phyloP scores from a whole-genome alignment of 2,888 invertebrate genomes.

The Eristalis pertinax region DNA sequence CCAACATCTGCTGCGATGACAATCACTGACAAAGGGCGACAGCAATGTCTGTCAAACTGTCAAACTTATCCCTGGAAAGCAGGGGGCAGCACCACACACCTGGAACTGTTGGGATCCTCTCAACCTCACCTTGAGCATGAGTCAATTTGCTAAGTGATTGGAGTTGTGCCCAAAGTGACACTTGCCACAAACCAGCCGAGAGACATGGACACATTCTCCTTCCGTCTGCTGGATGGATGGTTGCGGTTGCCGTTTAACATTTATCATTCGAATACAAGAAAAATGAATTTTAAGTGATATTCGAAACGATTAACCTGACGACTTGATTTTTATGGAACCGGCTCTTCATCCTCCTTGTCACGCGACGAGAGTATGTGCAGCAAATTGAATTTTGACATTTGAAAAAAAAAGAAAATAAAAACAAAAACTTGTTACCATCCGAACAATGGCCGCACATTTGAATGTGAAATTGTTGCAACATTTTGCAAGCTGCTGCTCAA shows the following conservation, averaged over 20 bases:
- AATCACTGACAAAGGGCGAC: background rate
- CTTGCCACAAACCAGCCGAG: too few relatives aligned
- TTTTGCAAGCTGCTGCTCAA: background rate
- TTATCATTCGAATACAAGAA: background rate
- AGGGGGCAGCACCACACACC: background rate
- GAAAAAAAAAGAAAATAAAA: too few relatives aligned
- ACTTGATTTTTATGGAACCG: background rate
- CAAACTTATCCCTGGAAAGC: background rate
- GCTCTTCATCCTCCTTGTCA: background rate
- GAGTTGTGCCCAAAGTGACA: background rate
- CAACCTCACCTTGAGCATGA: background rate
- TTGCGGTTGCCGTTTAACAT: background rate
- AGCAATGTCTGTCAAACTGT: background rate
- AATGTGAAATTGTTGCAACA: background rate
- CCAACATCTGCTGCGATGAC: background rate
- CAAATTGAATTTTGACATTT: slow-evolving; percentile 12
- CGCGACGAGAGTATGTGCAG: background rate
- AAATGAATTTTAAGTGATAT: background rate
- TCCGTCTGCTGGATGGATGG: background rate
- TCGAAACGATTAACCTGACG: background rate
- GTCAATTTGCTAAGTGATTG: background rate
- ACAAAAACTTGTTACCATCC: background rate
- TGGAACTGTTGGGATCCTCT: background rate
- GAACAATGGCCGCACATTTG: background rate
- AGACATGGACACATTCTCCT: background rate